phyloP scores from a whole-genome alignment of 1,140 invertebrate genomes.

The Helicoverpa zea region DNA sequence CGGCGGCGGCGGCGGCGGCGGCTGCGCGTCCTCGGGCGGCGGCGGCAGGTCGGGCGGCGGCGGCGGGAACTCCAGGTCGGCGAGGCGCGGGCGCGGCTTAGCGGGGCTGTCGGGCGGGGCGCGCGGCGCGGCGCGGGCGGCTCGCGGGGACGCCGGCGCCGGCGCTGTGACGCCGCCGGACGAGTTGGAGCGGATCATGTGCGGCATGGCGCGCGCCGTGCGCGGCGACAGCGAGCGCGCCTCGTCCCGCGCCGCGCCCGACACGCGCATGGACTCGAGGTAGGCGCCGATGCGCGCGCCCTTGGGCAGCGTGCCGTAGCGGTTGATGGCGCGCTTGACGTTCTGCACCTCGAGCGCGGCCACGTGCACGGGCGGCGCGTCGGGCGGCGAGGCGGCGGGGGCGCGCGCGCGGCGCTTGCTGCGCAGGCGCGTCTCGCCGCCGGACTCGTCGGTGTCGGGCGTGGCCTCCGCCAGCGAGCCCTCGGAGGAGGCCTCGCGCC shows the following conservation, averaged over 20 bases:
- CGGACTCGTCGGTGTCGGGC: constrained; percentile 84
- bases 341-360: constrained; percentile 98
- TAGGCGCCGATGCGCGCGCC: constrained; percentile 98
- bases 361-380: constrained; percentile 88
- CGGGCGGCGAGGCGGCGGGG: constrained; percentile 61
- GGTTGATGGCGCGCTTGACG: constrained; percentile 97
- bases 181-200: constrained; percentile 95
- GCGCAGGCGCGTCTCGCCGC: constrained; percentile 68
- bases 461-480: constrained; percentile 82
- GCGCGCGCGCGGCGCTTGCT: constrained; percentile 64
- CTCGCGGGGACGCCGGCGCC: constrained; percentile 84
- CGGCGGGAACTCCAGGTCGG: constrained; percentile 95
- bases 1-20: constrained; percentile 78
- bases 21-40: constrained; percentile 89
- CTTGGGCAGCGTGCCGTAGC: constrained; percentile 98
- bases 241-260: constrained; percentile 83
- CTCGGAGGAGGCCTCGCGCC: constrained; percentile 80
- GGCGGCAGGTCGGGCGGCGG: constrained; percentile 93
- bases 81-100: constrained; percentile 88
- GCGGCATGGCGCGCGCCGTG: constrained; percentile 89
- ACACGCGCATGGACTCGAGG: constrained; percentile 95
- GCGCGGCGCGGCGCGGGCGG: constrained; percentile 76
- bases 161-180: constrained; percentile 91
- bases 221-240: constrained; percentile 86
- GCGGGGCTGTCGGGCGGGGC: constrained; percentile 84